phyloP scores from a whole-genome alignment of 2,888 invertebrate species.

The Trissolcus brochymenae region DNA sequence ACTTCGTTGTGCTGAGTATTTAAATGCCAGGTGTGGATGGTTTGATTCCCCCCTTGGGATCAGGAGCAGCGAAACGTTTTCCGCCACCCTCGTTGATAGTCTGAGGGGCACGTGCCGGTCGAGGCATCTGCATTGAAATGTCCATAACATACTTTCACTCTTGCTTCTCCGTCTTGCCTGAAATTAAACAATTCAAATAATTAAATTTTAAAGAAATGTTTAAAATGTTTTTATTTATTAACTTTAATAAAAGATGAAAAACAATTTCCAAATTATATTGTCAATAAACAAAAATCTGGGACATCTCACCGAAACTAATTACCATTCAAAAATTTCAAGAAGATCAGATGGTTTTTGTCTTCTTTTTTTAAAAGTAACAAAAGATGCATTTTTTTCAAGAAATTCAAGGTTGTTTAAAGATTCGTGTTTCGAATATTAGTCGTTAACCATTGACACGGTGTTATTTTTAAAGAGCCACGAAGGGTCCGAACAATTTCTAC shows the following conservation, averaged over 20 bases:
- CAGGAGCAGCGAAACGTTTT: constrained; percentile 43
- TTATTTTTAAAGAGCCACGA: constrained; percentile 40
- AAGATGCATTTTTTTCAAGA: neutral
- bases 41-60: constrained; percentile 50
- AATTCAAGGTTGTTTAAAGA: constrained; percentile 24
- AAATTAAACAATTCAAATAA: neutral
- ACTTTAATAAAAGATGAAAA: neutral
- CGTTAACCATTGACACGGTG: constrained; percentile 17
- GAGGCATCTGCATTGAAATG: constrained; percentile 67
- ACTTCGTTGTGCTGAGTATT: constrained; percentile 43
- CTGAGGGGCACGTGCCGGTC: constrained; percentile 66
- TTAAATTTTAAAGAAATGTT: neutral
- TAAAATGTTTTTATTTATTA: neutral
- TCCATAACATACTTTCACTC: constrained; percentile 7
- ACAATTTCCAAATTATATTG: too few relatives aligned
- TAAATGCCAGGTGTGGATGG: constrained; percentile 63
- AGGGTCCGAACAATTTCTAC: constrained; percentile 25
- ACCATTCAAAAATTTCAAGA: too few relatives aligned
- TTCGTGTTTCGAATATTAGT: constrained; percentile 18
- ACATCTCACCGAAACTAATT: too few relatives aligned
- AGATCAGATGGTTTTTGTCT: too few relatives aligned
- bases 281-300: too few relatives aligned
- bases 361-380: too few relatives aligned
- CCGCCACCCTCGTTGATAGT: constrained; percentile 58
- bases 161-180: neutral